Evolutionary conservation across 1,140 invertebrate genomes (phyloP), one percentile per base, ranked within the genome.

Genomic region (Manduca sexta): DNA sequence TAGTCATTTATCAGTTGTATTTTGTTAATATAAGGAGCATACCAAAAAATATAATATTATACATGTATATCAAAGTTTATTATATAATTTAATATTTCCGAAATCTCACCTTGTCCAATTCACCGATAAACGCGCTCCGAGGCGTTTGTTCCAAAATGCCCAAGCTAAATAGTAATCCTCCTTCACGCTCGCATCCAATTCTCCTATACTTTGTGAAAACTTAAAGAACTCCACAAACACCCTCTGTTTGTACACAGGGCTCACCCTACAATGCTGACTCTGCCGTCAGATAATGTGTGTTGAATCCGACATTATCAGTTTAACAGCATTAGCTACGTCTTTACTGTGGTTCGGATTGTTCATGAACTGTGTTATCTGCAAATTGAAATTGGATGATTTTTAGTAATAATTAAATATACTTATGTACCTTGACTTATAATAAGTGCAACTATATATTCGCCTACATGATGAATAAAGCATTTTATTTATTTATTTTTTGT

Each of bases 91-190:
- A n/a, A n/a, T n/a, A n/a, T n/a, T n/a, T n/a, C n/a, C n/a, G 15
- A 60, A 55, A 34, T 34, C 53, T 48, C 30, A 92, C 91, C 81
- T 89, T 88, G 55, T 81, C 65, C 62, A 92, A 88, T 67, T 93
- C 88, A 63, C 89, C 87, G 56, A 88, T 83, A 49, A 92, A 74
- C 26, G 92, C 86, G 56, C 86, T 83, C 56, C 88, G 86, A 3
- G 92, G 90, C 13, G 89, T 84, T 60, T 88, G 85, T 54, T 89
- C 88, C 1, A 93, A 66, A 30, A 88, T 13, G 89, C 88, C 56
- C 92, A 88, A 49, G 91, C 89, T 38, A 88, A 82, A 11, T 91
- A 77, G 80, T 90, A 91, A 47, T 88, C 83, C 45, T 88, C 84
- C 56, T 88, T 89, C 3, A 77, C 79, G 26, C 74, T 63, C 2